Conservation (phyloP, 2,113 vertebrate species). For the Tonatia bakeri region DNA sequence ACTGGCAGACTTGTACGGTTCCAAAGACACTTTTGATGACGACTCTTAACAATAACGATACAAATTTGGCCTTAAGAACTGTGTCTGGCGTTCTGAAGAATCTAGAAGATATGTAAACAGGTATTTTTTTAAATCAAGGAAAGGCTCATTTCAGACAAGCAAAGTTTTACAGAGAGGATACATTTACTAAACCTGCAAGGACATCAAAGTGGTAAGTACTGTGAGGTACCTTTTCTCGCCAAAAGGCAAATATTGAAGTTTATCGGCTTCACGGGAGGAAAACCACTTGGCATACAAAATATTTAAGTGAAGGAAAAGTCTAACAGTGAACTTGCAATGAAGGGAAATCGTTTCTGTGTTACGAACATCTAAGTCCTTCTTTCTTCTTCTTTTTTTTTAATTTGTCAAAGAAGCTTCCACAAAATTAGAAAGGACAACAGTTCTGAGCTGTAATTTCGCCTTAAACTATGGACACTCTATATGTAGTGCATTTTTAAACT, state of each 20-base stretch:
- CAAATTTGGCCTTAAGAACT: slow-evolving; percentile 90
- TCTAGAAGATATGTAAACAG: slow-evolving; percentile 87
- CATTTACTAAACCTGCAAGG: slow-evolving; percentile 78
- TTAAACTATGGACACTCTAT: slow-evolving; percentile 98
- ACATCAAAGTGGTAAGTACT: slow-evolving; percentile 85
- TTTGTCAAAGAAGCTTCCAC: slow-evolving; percentile 87
- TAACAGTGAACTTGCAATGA: slow-evolving; percentile 72
- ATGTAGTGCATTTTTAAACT: slow-evolving; percentile 97
- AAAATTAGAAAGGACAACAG: slow-evolving; percentile 87
- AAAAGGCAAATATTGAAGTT: slow-evolving; percentile 79
- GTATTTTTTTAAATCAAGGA: slow-evolving; percentile 86
- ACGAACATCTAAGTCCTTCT: slow-evolving; percentile 78
- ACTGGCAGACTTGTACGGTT: slow-evolving; percentile 98
- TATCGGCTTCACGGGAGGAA: slow-evolving; percentile 77
- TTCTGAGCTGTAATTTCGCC: slow-evolving; percentile 99
- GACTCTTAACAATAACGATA: slow-evolving; percentile 92
- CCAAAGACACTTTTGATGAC: slow-evolving; percentile 96
- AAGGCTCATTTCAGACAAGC: slow-evolving; percentile 81
- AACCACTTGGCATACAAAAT: slow-evolving; percentile 81
- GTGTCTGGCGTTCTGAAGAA: slow-evolving; percentile 82
- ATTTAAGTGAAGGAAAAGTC: slow-evolving; percentile 82
- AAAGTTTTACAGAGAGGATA: slow-evolving; percentile 81
- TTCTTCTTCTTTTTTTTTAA: slow-evolving; percentile 67
- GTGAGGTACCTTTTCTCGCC: slow-evolving; percentile 84
- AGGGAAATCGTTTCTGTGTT: slow-evolving; percentile 79